Conservation (phyloP, 2,113 vertebrate species). For the Empidonax alnorum region DNA sequence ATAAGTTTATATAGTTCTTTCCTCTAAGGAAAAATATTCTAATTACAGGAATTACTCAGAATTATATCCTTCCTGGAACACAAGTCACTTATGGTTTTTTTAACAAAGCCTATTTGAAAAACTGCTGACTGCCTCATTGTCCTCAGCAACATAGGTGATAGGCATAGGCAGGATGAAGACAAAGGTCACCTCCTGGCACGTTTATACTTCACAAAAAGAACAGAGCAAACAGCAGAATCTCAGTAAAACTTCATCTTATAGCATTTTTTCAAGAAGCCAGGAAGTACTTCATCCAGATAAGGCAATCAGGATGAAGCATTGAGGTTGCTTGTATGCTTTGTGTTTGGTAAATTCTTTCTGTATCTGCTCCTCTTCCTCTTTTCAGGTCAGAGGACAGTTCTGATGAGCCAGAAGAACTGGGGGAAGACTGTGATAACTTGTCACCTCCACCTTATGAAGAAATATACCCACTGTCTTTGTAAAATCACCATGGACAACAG, state of each 20-base stretch:
- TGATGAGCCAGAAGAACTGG: constrained; percentile 10
- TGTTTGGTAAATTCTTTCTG: neutral
- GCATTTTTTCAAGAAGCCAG: neutral
- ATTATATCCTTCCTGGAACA: neutral
- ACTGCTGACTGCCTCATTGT: neutral
- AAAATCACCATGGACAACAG: neutral
- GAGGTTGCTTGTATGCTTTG: neutral
- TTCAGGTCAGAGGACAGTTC: constrained; percentile 54
- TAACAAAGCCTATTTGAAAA: neutral
- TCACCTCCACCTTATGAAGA: constrained; percentile 77
- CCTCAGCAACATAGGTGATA: neutral
- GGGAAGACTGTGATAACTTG: neutral
- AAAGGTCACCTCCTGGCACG: neutral
- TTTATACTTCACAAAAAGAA: neutral
- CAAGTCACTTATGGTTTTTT: neutral
- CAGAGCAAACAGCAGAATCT: neutral
- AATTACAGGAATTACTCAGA: neutral
- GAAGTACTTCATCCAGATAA: neutral
- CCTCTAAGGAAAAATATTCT: neutral
- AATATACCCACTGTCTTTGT: constrained; percentile 55
- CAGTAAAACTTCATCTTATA: neutral
- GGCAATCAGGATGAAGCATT: neutral
- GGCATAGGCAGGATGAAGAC: neutral
- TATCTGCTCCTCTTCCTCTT: neutral
- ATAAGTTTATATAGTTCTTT: neutral